These are phyloP conservation scores for Tetropium fuscum DNA, from an alignment of 2,888 invertebrate species.

Conservation along the genomic window DNA sequence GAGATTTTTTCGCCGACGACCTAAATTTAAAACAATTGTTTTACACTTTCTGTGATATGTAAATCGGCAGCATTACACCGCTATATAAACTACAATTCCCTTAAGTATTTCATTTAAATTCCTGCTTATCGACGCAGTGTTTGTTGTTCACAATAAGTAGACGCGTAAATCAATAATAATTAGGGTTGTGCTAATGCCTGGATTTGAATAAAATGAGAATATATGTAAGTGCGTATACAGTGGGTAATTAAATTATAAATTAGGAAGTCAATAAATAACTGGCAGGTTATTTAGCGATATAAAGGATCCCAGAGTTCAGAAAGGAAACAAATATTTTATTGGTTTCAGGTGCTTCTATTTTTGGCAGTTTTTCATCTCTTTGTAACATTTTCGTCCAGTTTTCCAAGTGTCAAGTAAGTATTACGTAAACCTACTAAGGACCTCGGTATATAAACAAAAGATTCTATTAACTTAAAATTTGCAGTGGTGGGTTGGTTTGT, in stretches of 20 bases:
- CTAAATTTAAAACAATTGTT: conserved; percentile 35
- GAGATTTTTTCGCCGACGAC: conserved; percentile 38
- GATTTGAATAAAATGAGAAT: conserved; percentile 29
- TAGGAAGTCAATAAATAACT: no score
- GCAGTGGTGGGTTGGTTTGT: no score
- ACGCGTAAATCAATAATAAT: no score
- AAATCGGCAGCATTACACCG: no score
- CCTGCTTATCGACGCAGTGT: no score
- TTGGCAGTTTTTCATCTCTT: conserved; percentile 15
- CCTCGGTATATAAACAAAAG: no score
- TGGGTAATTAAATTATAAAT: no score
- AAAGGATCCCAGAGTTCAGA: not conserved
- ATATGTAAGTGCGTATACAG: conserved; percentile 15
- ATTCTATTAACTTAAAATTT: no score
- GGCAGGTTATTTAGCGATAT: not conserved
- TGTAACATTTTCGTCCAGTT: not conserved
- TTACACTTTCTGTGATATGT: conserved; percentile 42
- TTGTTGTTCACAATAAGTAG: no score
- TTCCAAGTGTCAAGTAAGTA: conserved; percentile 5
- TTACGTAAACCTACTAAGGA: no score
- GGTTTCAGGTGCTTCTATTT: conserved; percentile 26
- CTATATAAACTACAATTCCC: no score
- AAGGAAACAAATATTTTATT: not conserved
- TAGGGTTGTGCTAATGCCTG: conserved; percentile 10
- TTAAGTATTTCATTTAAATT: not conserved